phyloP scores from a whole-genome alignment of 2,113 vertebrate genomes.

The Vidua chalybeata region DNA sequence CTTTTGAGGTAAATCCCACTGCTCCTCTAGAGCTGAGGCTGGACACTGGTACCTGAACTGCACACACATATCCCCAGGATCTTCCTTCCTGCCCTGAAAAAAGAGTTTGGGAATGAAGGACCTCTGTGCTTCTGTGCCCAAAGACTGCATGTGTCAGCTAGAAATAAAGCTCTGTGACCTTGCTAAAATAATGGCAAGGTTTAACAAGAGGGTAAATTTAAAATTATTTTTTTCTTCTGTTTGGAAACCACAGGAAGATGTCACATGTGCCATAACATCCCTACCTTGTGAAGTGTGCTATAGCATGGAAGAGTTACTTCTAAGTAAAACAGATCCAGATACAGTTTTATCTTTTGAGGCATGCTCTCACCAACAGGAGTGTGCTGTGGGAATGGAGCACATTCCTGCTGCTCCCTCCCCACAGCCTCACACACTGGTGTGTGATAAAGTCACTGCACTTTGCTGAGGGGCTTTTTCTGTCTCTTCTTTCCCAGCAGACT shows the following conservation, averaged over 20 bases:
- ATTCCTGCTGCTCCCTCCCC: background rate
- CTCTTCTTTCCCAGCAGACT: background rate
- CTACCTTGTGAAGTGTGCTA: no score
- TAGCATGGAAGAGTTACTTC: background rate
- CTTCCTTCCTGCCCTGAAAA: background rate
- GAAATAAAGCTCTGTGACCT: background rate
- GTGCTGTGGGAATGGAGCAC: background rate
- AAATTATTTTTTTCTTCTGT: background rate
- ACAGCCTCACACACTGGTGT: accelerated
- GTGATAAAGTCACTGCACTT: no score
- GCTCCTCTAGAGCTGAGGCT: background rate
- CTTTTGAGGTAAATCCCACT: background rate
- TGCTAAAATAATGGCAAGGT: background rate
- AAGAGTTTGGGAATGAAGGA: background rate
- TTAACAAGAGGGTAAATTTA: background rate
- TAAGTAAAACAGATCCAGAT: background rate
- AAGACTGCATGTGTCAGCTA: background rate
- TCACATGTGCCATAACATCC: background rate
- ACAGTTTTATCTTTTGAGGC: background rate
- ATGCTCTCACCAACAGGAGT: background rate
- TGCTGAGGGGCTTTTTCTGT: background rate
- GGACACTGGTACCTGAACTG: background rate
- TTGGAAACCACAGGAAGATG: background rate
- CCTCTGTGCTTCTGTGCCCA: background rate
- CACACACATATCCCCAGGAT: background rate